A percentile compares a stretch with the other conserved stretches of the same genome.
phyloP scores from a whole-genome alignment of 2,797 vertebrate genomes.

The Enteromius anoplus region DNA sequence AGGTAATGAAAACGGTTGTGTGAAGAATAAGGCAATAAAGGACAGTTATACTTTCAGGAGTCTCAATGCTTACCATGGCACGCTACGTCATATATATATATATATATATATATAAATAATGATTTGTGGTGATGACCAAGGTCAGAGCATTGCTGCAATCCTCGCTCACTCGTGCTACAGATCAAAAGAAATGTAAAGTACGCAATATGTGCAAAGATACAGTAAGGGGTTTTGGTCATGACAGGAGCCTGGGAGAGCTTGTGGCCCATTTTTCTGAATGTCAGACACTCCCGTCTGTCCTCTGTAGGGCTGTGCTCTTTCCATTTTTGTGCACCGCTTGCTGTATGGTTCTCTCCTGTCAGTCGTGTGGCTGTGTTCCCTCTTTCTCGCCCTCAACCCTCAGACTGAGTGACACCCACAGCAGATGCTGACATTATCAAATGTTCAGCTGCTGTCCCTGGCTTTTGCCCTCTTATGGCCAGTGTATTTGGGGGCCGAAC shows the following conservation, averaged over 20 bases:
- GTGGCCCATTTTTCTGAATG: constrained; percentile 45
- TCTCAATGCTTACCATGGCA: constrained; percentile 15
- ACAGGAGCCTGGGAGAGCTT: constrained; percentile 25
- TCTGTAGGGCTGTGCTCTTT: constrained; percentile 74
- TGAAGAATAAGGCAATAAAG: constrained; percentile 1
- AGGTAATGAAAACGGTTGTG: constrained; percentile 12
- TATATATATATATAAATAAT: constrained; percentile 43
- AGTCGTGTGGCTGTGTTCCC: constrained; percentile 67
- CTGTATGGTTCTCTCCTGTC: constrained; percentile 44
- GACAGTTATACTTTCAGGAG: constrained; percentile 21
- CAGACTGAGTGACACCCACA: constrained; percentile 90
- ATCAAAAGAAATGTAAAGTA: background rate
- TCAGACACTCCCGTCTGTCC: constrained; percentile 39
- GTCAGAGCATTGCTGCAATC: background rate
- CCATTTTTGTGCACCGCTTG: constrained; percentile 63
- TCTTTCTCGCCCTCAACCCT: constrained; percentile 24
- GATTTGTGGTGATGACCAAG: constrained; percentile 47
- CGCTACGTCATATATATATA: constrained; percentile 35
- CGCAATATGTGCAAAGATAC: background rate
- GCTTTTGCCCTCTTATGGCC: constrained; percentile 98
- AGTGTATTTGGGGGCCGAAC: constrained; percentile 84
- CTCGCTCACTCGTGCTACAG: background rate
- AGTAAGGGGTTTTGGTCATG: constrained; percentile 23
- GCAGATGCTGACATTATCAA: constrained; percentile 99
- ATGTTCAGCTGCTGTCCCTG: constrained; percentile 85